Base-by-base conservation (phyloP, 37 sponge, comb jelly and placozoan genomes). In the Beroe forskalii region DNA sequence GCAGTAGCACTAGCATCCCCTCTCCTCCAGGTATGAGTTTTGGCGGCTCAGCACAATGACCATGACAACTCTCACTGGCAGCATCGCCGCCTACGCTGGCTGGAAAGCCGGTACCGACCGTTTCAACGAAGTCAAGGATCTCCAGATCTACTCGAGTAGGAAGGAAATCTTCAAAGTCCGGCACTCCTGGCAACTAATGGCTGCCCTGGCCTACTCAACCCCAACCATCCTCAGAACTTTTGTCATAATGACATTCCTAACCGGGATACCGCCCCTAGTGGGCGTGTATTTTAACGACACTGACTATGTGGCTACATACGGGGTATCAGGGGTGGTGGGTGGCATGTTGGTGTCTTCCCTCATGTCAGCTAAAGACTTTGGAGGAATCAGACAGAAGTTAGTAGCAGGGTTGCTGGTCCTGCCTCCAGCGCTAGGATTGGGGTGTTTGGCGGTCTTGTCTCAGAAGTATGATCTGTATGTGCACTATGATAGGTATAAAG, bases 211-310 rank as follows among this genome's bases (percentile, higher is more conserved):
- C 6, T 80, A 80, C 55, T 1, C 40, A 12, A 28, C n/a, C 86
- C 86, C 86, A 42, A 37, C 35, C 55, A 80, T 80, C 28, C 40
- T 80, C 55, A 8, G 86, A 3, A 80, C 86, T 0, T 41, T 41
- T 44, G 27, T 30, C 28, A 33, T 44, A 1, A 38, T 44, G 55
- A n/a, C 86, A 17, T 80, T 41, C 40, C 48, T 80, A 22, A 6
- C 35, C 24, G 86, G 86, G 27, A 23, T 80, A 6, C 86, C 86
- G 30, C 22, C 55, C 23, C 55, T 80, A 3, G 55, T 38, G 55
- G 86, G 86, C 38, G 86, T 80, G 43, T 80, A 80, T 37, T n/a
- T 19, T 39, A 30, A 80, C 48, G 86, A 80, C 40, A 80, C 48
- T 23, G 86, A 80, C 30, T 37, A 25, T 20, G 55, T 80, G 2